phyloP scores from a whole-genome alignment of 2,888 invertebrate species.

The Metopia argyrocephala region DNA sequence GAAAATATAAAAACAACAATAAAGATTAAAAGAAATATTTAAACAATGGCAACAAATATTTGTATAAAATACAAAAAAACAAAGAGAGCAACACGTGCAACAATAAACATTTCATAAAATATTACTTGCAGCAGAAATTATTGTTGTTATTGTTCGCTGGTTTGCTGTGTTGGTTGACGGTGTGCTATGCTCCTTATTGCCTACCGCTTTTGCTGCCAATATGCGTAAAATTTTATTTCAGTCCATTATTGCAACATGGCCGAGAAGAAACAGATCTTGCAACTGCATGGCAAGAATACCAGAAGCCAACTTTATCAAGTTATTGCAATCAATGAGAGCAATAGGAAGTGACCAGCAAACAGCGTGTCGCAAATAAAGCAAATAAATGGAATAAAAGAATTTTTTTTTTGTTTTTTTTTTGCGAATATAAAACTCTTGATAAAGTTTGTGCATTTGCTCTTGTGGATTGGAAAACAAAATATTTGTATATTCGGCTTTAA shows the following conservation, averaged over 20 bases:
- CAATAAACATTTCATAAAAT: conserved; percentile 28
- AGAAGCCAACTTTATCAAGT: conserved; percentile 51
- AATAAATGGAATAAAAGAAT: conserved; percentile 27
- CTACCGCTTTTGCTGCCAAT: conserved; percentile 20
- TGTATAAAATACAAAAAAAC: conserved; percentile 20
- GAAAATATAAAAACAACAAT: conserved; percentile 5
- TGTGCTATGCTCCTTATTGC: conserved; percentile 1
- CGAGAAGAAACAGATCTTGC: conserved; percentile 21
- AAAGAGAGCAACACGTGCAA: background rate
- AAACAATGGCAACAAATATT: conserved; percentile 55
- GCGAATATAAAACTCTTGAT: conserved; percentile 23
- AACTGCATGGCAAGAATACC: conserved; percentile 35
- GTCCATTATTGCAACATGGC: conserved; percentile 28
- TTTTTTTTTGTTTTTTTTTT: background rate
- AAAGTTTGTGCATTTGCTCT: background rate
- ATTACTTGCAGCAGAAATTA: conserved; percentile 23
- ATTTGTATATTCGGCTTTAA: background rate
- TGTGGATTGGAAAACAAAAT: background rate
- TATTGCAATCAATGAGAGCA: conserved; percentile 57
- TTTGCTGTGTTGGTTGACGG: background rate
- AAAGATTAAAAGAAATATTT: conserved; percentile 11
- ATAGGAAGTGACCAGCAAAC: conserved; percentile 16
- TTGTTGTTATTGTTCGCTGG: conserved; percentile 30
- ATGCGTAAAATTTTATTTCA: conserved; percentile 59
- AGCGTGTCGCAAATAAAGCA: conserved; percentile 28